phyloP scores from a whole-genome alignment of 2,113 vertebrate species.

The Brachypodius melanocephalos region DNA sequence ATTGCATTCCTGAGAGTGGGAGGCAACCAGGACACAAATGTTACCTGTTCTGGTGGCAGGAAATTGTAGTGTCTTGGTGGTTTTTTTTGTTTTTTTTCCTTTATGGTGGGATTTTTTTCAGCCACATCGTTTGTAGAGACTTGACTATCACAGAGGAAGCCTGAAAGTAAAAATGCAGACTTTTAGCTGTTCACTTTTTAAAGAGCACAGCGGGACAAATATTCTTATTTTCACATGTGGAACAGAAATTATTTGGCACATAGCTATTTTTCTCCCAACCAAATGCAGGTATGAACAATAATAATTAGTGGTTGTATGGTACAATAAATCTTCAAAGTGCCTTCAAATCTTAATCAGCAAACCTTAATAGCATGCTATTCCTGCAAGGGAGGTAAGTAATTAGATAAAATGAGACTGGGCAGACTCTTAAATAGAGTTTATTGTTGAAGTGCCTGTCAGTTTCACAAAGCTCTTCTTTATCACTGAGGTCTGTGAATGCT shows the following conservation, averaged over 20 bases:
- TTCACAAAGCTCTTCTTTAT: constrained; percentile 40
- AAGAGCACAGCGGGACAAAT: background rate
- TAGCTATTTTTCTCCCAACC: background rate
- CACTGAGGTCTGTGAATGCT: background rate
- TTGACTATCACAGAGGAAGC: background rate
- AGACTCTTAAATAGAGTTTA: constrained; percentile 19
- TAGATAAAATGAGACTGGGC: constrained; percentile 40
- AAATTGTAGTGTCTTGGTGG: background rate
- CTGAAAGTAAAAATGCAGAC: background rate
- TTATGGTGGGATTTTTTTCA: background rate
- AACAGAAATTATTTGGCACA: background rate
- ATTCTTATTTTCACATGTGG: background rate
- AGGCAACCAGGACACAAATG: background rate
- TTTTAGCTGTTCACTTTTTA: background rate
- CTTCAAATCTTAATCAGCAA: constrained; percentile 53
- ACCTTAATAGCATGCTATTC: constrained; percentile 19
- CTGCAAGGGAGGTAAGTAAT: constrained; percentile 30
- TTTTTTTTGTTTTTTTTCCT: background rate
- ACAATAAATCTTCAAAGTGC: constrained; percentile 48
- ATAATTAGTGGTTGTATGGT: constrained; percentile 43
- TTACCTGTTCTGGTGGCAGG: background rate
- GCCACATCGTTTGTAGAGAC: rapidly evolving
- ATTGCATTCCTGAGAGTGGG: background rate
- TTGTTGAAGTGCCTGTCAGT: constrained; percentile 9
- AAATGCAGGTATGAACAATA: constrained; percentile 17